These are phyloP conservation scores for pig (Sus scrofa) DNA, from an alignment of 2,113 vertebrate genomes.

Conservation along the genomic window T2T-Sscrofa CM000830.6:48249501-48250000, in stretches of 20 bases:
- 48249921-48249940: not conserved
- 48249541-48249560: not conserved
- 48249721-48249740: not conserved
- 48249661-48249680: not conserved
- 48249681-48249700: not conserved
- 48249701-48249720: not conserved
- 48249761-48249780: not conserved
- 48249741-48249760: too few relatives aligned
- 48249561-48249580: not conserved
- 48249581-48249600: not conserved
- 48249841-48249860: not conserved
- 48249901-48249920: not conserved
- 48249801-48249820: not conserved
- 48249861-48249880: not conserved
- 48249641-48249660: not conserved
- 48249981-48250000: too few relatives aligned
- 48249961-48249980: not conserved
- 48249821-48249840: not conserved
- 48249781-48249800: not conserved
- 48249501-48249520: not conserved
- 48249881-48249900: not conserved
- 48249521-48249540: not conserved
- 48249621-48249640: not conserved
- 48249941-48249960: not conserved
- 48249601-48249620: not conserved